Evolutionary conservation across 2,113 vertebrate genomes (phyloP).

Genomic region (Ondatra zibethicus): DNA sequence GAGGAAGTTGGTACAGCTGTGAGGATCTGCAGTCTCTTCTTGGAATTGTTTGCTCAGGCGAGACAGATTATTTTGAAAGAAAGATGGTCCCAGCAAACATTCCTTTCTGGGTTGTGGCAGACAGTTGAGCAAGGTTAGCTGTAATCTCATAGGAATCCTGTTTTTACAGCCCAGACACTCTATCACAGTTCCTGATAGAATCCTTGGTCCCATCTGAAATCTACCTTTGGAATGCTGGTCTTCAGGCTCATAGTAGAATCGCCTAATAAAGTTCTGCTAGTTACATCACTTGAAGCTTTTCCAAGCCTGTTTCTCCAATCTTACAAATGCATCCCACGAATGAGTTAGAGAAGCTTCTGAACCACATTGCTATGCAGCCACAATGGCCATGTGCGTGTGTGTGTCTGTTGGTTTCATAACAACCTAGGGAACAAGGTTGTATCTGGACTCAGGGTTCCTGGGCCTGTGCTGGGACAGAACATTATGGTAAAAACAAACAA

Average conservation of each 20-base stretch:
- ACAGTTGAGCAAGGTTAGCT: background rate
- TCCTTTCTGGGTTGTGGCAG: background rate
- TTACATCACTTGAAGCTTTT: background rate
- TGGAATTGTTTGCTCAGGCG: background rate
- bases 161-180: background rate
- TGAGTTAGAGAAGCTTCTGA: background rate
- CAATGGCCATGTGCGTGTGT: background rate
- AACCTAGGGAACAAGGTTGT: background rate
- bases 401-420: background rate
- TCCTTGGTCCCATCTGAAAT: background rate
- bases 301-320: background rate
- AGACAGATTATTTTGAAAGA: background rate
- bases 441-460: background rate
- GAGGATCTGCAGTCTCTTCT: background rate
- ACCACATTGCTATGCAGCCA: background rate
- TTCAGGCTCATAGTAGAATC: background rate
- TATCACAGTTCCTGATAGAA: background rate
- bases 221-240: background rate
- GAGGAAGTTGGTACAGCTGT: background rate
- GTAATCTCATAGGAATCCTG: background rate
- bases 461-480: background rate
- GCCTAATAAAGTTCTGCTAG: background rate
- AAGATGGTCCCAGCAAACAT: background rate
- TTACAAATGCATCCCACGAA: background rate
- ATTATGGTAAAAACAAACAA: background rate